Conservation (phyloP, 1,140 invertebrate genomes). For the Drosophila miranda region DNA sequence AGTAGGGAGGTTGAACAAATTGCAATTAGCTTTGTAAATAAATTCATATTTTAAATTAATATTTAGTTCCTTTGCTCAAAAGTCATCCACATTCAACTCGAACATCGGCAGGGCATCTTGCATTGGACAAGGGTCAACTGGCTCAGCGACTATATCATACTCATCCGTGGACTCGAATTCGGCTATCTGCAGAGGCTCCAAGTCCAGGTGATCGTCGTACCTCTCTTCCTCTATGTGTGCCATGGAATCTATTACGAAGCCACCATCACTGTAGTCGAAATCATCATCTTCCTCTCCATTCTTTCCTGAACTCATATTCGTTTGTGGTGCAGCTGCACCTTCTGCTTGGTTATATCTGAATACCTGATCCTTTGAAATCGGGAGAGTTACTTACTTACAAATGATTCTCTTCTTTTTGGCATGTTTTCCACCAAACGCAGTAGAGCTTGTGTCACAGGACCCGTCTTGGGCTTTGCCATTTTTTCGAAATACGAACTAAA, state of each 20-base stretch:
- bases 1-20: conserved; percentile 47
- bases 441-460: conserved; percentile 55
- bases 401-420: background rate
- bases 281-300: background rate
- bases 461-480: conserved; percentile 44
- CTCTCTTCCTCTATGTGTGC: background rate
- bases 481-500: conserved; percentile 51
- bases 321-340: background rate
- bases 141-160: background rate
- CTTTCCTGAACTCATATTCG: background rate
- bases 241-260: conserved; percentile 6
- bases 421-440: conserved; percentile 39
- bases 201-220: background rate
- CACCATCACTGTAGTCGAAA: background rate
- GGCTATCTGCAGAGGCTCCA: conserved; percentile 8
- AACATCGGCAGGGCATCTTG: conserved; percentile 1
- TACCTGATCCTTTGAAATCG: background rate
- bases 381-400: background rate
- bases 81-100: background rate
- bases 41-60: conserved; percentile 50
- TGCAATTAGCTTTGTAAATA: conserved; percentile 48
- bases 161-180: conserved; percentile 4
- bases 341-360: background rate
- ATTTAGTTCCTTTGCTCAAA: conserved; percentile 1
- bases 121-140: background rate